phyloP scores from a whole-genome alignment of 2,888 invertebrate genomes.

The Embidobia sp. region DNA sequence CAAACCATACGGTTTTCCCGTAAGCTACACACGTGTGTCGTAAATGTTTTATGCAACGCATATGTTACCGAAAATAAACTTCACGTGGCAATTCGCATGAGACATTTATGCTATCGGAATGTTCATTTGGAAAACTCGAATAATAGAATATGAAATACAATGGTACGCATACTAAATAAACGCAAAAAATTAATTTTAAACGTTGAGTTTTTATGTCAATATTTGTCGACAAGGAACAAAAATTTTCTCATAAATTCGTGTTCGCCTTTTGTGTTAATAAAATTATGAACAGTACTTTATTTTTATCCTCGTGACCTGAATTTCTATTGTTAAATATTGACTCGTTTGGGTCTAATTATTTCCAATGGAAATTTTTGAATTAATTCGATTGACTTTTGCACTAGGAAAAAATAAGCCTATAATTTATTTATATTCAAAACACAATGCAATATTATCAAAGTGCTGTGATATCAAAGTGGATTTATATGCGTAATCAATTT shows the following conservation, averaged over 20 bases:
- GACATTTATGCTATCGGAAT: slow-evolving; percentile 11
- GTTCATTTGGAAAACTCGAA: background rate
- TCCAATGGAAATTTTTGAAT: slow-evolving; percentile 1
- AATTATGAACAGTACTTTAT: too few species aligned
- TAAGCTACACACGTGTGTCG: slow-evolving; percentile 4
- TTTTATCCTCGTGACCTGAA: too few species aligned
- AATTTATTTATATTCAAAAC: slow-evolving; percentile 5
- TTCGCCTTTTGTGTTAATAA: too few species aligned
- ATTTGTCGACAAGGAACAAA: too few species aligned
- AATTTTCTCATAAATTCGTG: too few species aligned
- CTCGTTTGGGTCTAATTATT: too few species aligned
- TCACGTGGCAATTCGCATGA: slow-evolving; percentile 6
- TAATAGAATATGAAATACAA: background rate
- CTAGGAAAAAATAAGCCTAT: slow-evolving; percentile 1
- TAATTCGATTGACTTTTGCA: background rate
- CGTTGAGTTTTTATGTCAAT: too few species aligned
- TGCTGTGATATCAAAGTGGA: slow-evolving; percentile 13
- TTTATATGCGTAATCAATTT: slow-evolving; percentile 8
- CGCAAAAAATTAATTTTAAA: too few species aligned
- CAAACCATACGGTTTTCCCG: background rate
- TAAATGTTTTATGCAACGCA: slow-evolving; percentile 27
- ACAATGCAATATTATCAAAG: background rate
- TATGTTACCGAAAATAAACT: slow-evolving; percentile 22
- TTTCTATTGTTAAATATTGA: too few species aligned
- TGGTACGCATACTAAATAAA: too few species aligned